A percentile compares a stretch with the other conserved stretches of the same genome.
Conservation (phyloP, 2,113 vertebrate genomes). For the Otus sunia region DNA sequence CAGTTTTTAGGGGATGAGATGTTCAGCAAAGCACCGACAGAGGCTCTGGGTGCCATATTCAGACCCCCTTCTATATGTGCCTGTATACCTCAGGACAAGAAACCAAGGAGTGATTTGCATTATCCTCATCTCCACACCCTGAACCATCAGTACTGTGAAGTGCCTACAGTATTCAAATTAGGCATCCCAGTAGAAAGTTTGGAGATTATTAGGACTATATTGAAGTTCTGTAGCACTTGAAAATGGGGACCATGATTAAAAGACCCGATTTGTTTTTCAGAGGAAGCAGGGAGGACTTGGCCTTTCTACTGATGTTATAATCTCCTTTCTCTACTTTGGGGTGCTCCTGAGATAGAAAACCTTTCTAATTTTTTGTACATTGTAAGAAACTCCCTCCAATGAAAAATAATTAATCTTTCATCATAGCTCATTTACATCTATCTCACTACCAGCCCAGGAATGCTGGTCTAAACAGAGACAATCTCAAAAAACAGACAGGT, state of each 20-base stretch:
- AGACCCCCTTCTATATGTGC: neutral
- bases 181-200: neutral
- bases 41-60: neutral
- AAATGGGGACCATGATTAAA: neutral
- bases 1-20: neutral
- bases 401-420: slow-evolving; percentile 57
- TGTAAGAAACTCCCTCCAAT: slow-evolving; percentile 5
- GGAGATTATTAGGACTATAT: neutral
- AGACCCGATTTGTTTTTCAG: neutral
- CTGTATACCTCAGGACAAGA: neutral
- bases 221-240: neutral
- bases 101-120: neutral
- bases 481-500: slow-evolving; percentile 42
- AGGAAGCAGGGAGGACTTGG: neutral
- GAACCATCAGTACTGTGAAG: neutral
- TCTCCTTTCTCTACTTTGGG: neutral
- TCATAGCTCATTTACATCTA: slow-evolving; percentile 51
- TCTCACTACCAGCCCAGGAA: slow-evolving; percentile 29
- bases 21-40: neutral
- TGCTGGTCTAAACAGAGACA: slow-evolving; percentile 44
- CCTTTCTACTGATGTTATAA: neutral
- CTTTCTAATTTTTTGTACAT: neutral
- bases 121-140: neutral
- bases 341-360: neutral
- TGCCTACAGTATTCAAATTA: neutral